Evolutionary conservation across 2,888 invertebrate genomes (phyloP), one percentile per base, ranked within the genome.

Genomic region (Diachrysia chrysitis): DNA sequence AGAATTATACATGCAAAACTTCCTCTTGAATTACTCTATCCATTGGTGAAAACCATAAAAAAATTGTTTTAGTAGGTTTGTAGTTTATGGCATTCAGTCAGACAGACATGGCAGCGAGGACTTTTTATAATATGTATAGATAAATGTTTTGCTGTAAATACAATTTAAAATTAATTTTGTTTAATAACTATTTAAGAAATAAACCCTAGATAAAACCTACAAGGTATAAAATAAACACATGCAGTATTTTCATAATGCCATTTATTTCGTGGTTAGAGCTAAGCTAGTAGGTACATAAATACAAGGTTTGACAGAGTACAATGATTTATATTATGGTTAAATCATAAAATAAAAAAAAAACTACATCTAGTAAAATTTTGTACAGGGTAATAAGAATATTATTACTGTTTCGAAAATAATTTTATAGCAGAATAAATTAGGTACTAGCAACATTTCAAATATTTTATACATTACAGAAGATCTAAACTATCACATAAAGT

Each of bases 261-360:
- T 93, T 94, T 94, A 94, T 93, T 93, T 92, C 82, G 91, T 91
- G 87, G 94, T 94, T 94, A 94, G 89, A 87, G 86, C 91, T 92
- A 91, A 88, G 87, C 92, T 92, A 91, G 87, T 51, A 51, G 48
- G 48, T 90, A 92, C 90, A 93, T 92, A 93, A 92, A 93, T 93
- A 92, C 89, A 89, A 83, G 68, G 60, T 84, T 90, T 86, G 87
- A 87, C 85, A 87, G 83, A 81, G 85, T 92, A 91, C 89, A 91
- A 85, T 85, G 90, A 87, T 88, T 85, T 85, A 74, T 80, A 87
- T 86, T 87, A 92, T 90, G 91, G 92, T 95, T 93, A 94, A 92
- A 91, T 91, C 88, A 88, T 90, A 88, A 83, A 90, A 92, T 89
- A 86, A 84, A 87, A 86, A 84, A 87, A 90, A 76, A 81, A 84